phyloP scores from a whole-genome alignment of 2,113 vertebrate species.

The Mastomys coucha region DNA sequence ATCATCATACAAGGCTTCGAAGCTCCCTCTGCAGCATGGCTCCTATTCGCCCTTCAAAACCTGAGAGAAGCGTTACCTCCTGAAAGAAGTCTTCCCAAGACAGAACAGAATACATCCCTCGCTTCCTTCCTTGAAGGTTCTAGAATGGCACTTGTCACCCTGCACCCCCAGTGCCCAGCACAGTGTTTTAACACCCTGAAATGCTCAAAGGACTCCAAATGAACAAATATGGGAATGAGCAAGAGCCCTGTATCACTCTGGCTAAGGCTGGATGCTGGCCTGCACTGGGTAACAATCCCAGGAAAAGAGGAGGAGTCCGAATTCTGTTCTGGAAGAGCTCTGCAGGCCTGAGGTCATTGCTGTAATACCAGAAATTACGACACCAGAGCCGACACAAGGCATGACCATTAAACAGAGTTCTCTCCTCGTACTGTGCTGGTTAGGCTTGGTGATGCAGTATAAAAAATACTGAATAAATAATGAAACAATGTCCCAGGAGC shows the following conservation, averaged over 20 bases:
- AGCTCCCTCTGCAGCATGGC: not conserved
- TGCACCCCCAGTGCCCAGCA: not conserved
- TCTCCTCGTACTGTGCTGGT: constrained; percentile 81
- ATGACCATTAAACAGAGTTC: constrained; percentile 83
- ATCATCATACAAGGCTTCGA: not conserved
- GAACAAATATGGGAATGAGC: not conserved
- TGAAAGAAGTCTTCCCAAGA: not conserved
- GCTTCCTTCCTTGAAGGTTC: not conserved
- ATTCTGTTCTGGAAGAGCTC: constrained; percentile 73
- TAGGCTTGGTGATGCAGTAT: constrained; percentile 78
- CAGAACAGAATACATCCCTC: not conserved
- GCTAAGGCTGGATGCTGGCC: not conserved
- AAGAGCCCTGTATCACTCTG: not conserved
- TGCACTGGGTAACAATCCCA: not conserved
- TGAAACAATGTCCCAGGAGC: constrained; percentile 73
- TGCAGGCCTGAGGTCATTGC: constrained; percentile 79
- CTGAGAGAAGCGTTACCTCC: not conserved
- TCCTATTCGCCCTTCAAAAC: constrained; percentile 47
- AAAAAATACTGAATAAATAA: constrained; percentile 84
- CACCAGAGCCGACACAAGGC: constrained; percentile 75
- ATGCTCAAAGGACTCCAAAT: not conserved
- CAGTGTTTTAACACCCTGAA: not conserved
- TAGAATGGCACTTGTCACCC: not conserved
- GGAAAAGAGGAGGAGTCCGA: constrained; percentile 60
- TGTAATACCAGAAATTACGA: constrained; percentile 79